phyloP scores from a whole-genome alignment of 2,113 vertebrate species.

The Dinomys branickii region DNA sequence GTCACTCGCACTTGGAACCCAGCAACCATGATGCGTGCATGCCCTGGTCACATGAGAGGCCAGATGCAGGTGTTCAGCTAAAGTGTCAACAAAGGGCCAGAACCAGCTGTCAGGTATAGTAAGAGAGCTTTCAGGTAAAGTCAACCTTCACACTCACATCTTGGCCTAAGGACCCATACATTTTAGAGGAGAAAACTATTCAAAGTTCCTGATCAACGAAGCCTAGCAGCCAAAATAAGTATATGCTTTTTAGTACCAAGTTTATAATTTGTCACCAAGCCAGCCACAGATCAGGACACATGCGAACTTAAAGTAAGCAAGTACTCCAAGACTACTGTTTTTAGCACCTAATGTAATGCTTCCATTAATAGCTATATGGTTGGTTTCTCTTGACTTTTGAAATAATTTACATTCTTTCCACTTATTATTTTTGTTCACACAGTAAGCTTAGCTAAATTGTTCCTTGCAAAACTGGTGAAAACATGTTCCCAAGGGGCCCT shows the following conservation, averaged over 20 bases:
- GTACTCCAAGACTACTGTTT: neutral
- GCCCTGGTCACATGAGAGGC: neutral
- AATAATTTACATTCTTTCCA: neutral
- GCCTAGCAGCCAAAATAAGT: neutral
- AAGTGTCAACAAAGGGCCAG: neutral
- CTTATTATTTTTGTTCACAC: neutral
- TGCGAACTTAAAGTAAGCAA: neutral
- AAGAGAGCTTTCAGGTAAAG: neutral
- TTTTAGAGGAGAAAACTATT: neutral
- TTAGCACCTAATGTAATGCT: neutral
- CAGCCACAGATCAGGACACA: neutral
- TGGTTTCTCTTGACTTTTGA: neutral
- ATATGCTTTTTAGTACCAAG: fast-evolving
- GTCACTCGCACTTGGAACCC: neutral
- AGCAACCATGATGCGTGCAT: fast-evolving
- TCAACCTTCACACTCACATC: neutral
- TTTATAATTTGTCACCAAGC: neutral
- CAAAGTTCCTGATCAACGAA: neutral
- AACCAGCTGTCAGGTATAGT: neutral
- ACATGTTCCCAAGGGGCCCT: neutral
- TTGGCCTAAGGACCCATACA: neutral
- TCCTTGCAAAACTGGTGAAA: neutral
- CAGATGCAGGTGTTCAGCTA: neutral
- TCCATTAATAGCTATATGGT: neutral
- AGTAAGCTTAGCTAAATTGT: neutral